These are phyloP conservation scores for Trididemnum miniatum DNA, from an alignment of 23 tunicate genomes.

Conservation along the genomic window DNA sequence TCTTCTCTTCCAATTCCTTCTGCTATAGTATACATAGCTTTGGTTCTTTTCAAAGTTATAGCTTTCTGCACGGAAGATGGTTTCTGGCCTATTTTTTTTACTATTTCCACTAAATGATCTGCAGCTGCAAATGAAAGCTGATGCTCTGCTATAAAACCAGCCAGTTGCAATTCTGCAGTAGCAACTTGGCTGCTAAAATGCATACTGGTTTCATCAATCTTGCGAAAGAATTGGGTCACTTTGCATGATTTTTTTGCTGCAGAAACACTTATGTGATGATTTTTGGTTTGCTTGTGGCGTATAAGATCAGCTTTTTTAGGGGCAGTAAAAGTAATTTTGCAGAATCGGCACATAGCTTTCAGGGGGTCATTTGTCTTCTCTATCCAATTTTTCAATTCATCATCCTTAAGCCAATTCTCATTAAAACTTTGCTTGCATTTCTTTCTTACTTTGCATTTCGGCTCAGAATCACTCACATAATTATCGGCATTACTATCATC, in stretches of 20 bases:
- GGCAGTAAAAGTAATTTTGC: slow-evolving; percentile 33
- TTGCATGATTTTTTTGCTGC: slow-evolving; percentile 25
- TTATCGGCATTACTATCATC: no score
- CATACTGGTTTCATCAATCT: slow-evolving; percentile 34
- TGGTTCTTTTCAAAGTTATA: slow-evolving; percentile 23
- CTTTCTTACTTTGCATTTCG: no score
- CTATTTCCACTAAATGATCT: slow-evolving; percentile 33
- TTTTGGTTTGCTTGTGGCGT: slow-evolving; percentile 35
- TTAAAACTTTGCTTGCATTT: slow-evolving; percentile 31
- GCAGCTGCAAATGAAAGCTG: slow-evolving; percentile 36
- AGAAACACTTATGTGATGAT: slow-evolving; percentile 26
- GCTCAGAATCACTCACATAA: no score
- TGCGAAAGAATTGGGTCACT: slow-evolving; percentile 31
- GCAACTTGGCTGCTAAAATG: slow-evolving; percentile 33
- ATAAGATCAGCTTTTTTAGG: slow-evolving; percentile 34
- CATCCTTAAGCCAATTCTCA: slow-evolving; percentile 26
- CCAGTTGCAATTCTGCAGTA: slow-evolving; percentile 31
- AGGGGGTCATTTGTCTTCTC: slow-evolving; percentile 29
- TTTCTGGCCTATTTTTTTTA: slow-evolving; percentile 25
- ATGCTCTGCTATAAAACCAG: slow-evolving; percentile 33
- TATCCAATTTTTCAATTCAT: slow-evolving; percentile 24
- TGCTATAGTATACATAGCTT: slow-evolving; percentile 19
- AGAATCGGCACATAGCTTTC: slow-evolving; percentile 24
- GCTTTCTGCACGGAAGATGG: slow-evolving; percentile 8
- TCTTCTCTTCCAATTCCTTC: slow-evolving; percentile 31